Conservation (phyloP, 2,113 vertebrate species). For the Pelecanus crispus region DNA sequence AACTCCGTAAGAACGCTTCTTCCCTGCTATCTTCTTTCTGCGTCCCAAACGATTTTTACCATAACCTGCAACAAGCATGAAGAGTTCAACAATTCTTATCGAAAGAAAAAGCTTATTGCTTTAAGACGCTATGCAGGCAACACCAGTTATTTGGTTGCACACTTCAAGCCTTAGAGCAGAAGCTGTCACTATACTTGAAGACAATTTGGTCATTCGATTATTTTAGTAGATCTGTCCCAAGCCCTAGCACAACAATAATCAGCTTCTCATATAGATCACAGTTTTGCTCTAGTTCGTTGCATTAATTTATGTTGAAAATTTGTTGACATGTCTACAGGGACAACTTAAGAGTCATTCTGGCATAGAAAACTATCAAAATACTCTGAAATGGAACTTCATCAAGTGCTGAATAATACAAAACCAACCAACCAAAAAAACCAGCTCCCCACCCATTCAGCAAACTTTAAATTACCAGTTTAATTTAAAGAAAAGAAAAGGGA, state of each 20-base stretch:
- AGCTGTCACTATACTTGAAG: not conserved
- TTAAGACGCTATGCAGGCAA: not conserved
- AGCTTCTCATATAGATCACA: not conserved
- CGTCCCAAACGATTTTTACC: slow-evolving; percentile 72
- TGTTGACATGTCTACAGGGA: not conserved
- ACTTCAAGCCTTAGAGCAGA: not conserved
- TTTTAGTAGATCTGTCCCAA: not conserved
- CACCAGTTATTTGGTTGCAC: not conserved
- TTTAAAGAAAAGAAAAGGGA: not conserved
- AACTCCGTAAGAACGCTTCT: slow-evolving; percentile 82
- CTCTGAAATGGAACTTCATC: not conserved
- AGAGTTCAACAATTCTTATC: not conserved
- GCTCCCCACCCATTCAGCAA: not conserved
- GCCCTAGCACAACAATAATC: not conserved
- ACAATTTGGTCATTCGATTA: not conserved
- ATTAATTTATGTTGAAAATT: not conserved
- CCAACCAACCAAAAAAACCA: not conserved
- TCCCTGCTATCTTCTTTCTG: slow-evolving; percentile 70
- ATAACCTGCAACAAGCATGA: slow-evolving; percentile 57
- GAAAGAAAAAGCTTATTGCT: not conserved
- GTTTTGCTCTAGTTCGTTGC: not conserved
- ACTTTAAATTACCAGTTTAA: not conserved
- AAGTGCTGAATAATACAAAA: not conserved
- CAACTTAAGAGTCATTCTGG: not conserved
- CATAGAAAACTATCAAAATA: not conserved